A percentile compares a stretch with the other conserved stretches of the same genome.
Evolutionary conservation across 2,113 vertebrate species (phyloP).

Genomic region (Tamias sibiricus): DNA sequence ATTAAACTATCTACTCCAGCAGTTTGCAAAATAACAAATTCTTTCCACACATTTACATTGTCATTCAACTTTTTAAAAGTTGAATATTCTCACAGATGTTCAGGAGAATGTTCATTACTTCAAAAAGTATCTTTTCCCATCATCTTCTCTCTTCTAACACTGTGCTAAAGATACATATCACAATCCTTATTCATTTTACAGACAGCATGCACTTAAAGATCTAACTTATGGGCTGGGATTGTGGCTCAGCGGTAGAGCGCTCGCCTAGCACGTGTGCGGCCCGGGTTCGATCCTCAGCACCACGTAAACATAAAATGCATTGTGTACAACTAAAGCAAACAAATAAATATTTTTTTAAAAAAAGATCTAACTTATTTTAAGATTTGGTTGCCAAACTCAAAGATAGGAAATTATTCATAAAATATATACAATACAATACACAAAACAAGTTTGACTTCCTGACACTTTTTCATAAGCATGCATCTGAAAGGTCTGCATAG

Average conservation of each 20-base stretch:
- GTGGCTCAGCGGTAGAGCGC: too few relatives aligned
- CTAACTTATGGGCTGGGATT: too few relatives aligned
- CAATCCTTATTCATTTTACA: background rate
- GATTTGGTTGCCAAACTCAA: slow-evolving; percentile 35
- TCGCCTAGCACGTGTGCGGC: too few relatives aligned
- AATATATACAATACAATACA: background rate
- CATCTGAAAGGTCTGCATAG: background rate
- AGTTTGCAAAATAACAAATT: slow-evolving; percentile 7
- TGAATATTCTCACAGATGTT: background rate
- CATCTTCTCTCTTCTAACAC: background rate
- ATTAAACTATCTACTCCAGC: background rate
- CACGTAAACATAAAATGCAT: too few relatives aligned
- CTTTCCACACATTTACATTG: slow-evolving; percentile 22
- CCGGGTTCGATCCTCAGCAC: too few relatives aligned
- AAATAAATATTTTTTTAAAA: too few relatives aligned
- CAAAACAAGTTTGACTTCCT: slow-evolving; percentile 57
- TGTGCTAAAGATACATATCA: background rate
- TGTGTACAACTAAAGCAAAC: too few relatives aligned
- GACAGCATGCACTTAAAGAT: background rate
- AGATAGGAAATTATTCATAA: slow-evolving; percentile 47
- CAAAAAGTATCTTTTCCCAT: slow-evolving; percentile 16
- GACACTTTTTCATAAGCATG: background rate
- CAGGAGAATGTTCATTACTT: slow-evolving; percentile 3
- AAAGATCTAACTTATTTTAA: slow-evolving; percentile 43
- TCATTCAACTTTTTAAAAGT: background rate